phyloP scores from a whole-genome alignment of 1,140 invertebrate species.

The Leptinotarsa defecta region DNA sequence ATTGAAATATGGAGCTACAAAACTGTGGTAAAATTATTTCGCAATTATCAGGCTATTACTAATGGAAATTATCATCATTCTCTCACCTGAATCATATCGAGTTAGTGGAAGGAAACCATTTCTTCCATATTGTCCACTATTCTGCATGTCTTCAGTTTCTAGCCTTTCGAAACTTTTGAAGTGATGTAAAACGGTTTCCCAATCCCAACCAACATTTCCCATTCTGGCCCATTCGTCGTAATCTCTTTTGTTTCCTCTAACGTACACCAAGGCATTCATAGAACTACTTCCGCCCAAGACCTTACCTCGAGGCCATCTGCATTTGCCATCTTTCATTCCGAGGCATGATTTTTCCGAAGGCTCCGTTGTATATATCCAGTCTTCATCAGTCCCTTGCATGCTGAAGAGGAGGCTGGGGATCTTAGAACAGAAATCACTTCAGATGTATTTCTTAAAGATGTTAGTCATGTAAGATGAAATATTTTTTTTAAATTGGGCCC shows the following conservation, averaged over 20 bases:
- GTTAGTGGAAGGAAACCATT: slow-evolving; percentile 74
- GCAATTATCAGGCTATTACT: too few species aligned
- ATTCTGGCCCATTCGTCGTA: slow-evolving; percentile 42
- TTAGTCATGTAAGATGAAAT: too few species aligned
- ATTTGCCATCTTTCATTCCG: slow-evolving; percentile 55
- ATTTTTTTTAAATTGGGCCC: too few species aligned
- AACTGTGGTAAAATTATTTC: too few species aligned
- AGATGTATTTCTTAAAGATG: too few species aligned
- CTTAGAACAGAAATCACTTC: slow-evolving; percentile 18
- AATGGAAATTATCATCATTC: too few species aligned
- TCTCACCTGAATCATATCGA: slow-evolving; percentile 21
- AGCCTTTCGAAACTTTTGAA: slow-evolving; percentile 63
- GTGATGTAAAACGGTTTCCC: slow-evolving; percentile 35
- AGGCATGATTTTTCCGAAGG: slow-evolving; percentile 78
- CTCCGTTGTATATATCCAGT: slow-evolving; percentile 90
- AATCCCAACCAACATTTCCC: slow-evolving; percentile 44
- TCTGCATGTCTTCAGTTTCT: slow-evolving; percentile 57
- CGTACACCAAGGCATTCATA: slow-evolving; percentile 82
- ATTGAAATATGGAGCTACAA: too few species aligned
- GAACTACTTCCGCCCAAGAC: slow-evolving; percentile 63
- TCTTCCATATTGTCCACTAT: slow-evolving; percentile 52
- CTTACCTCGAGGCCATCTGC: slow-evolving; percentile 53
- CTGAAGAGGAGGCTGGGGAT: slow-evolving; percentile 39
- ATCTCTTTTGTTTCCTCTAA: slow-evolving; percentile 63
- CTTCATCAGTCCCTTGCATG: slow-evolving; percentile 52